phyloP scores from a whole-genome alignment of 2,113 vertebrate genomes.

The Rhineura floridana region DNA sequence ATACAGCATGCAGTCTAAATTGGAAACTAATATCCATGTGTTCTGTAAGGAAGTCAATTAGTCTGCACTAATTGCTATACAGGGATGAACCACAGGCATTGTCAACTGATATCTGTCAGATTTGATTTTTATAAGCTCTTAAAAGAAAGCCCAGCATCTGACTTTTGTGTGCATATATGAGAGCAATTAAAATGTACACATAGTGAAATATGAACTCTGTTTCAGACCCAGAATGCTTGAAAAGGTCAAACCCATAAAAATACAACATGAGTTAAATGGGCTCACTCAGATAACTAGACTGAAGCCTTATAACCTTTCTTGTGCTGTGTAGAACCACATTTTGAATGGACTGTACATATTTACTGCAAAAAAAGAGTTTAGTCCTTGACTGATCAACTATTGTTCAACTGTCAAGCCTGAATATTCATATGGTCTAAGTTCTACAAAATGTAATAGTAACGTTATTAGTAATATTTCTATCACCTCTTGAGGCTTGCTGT shows the following conservation, averaged over 20 bases:
- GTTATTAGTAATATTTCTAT: neutral
- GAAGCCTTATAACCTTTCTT: neutral
- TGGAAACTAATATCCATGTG: constrained; percentile 2
- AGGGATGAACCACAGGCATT: constrained; percentile 8
- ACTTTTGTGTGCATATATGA: neutral
- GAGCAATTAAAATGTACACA: neutral
- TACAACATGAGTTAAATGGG: neutral
- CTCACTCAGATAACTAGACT: neutral
- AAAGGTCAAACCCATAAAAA: constrained; percentile 7
- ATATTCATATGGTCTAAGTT: neutral
- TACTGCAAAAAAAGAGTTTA: neutral
- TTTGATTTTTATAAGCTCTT: constrained; percentile 27
- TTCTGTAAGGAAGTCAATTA: constrained; percentile 14
- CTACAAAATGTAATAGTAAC: rapidly evolving
- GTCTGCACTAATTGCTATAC: constrained; percentile 10
- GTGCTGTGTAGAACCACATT: neutral
- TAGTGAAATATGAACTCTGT: neutral
- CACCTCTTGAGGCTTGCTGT: neutral
- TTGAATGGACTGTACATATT: neutral
- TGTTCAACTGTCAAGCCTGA: neutral
- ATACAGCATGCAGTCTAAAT: neutral
- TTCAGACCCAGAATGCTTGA: neutral
- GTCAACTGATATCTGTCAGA: constrained; percentile 25
- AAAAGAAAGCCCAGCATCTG: constrained; percentile 10
- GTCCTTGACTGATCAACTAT: neutral